Conservation (phyloP, 2,797 vertebrate species). For the Synaphobranchus kaupii region DNA sequence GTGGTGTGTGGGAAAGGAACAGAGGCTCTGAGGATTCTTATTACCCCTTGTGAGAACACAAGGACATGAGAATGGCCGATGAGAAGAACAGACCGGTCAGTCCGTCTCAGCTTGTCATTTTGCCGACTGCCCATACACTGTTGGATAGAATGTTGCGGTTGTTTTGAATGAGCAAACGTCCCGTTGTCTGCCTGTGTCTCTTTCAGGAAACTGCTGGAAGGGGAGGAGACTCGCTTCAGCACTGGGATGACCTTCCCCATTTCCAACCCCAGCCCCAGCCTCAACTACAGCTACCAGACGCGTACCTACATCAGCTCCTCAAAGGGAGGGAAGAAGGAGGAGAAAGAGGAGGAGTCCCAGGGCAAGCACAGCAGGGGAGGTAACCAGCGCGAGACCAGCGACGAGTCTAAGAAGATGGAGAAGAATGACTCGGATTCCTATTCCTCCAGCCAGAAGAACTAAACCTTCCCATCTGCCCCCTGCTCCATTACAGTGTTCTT, state of each 20-base stretch:
- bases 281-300: constrained; percentile 82
- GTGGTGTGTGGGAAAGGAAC: background rate
- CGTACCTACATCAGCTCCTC: constrained; percentile 79
- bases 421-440: constrained; percentile 75
- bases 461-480: constrained; percentile 35
- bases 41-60: background rate
- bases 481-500: constrained; percentile 39
- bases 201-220: constrained; percentile 92
- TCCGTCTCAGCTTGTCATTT: no score
- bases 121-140: background rate
- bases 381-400: constrained; percentile 75
- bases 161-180: background rate
- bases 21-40: background rate
- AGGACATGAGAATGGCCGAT: background rate
- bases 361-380: constrained; percentile 74
- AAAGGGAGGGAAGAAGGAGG: constrained; percentile 75
- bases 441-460: constrained; percentile 76
- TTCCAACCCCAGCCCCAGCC: constrained; percentile 65
- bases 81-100: no score
- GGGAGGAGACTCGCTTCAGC: constrained; percentile 92
- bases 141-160: background rate
- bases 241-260: constrained; percentile 72
- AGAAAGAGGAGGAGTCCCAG: constrained; percentile 78
- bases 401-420: constrained; percentile 87
- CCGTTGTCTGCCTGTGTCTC: constrained; percentile 43